Evolutionary conservation across 2,888 invertebrate genomes (phyloP).

Genomic region (Helleia helle): DNA sequence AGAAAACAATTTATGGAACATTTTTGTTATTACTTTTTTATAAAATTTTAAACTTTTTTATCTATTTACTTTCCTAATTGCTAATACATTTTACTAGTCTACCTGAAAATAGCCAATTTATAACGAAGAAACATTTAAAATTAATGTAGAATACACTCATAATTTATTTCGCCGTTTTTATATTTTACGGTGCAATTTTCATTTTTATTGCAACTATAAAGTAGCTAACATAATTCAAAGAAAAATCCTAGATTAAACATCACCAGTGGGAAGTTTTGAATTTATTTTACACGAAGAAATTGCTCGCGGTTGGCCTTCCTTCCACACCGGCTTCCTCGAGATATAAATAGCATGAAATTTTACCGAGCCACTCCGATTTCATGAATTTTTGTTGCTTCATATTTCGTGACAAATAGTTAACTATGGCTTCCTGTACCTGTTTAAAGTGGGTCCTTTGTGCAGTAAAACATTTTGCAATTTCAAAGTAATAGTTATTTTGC

Average conservation of each 20-base stretch:
- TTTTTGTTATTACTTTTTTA: too few relatives aligned
- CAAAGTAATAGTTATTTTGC: slow-evolving; percentile 10
- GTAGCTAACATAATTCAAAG: slow-evolving; percentile 44
- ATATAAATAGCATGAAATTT: slow-evolving; percentile 35
- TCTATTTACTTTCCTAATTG: too few relatives aligned
- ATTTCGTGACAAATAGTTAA: slow-evolving; percentile 35
- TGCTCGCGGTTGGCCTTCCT: slow-evolving; percentile 32
- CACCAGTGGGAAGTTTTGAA: slow-evolving; percentile 27
- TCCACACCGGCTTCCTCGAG: slow-evolving; percentile 29
- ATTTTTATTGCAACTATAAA: slow-evolving; percentile 23
- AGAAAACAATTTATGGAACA: too few relatives aligned
- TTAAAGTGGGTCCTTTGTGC: slow-evolving; percentile 23
- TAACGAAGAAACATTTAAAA: slow-evolving; percentile 4
- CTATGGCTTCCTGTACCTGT: slow-evolving; percentile 36
- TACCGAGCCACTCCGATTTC: slow-evolving; percentile 31
- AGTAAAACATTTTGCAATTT: slow-evolving; percentile 12
- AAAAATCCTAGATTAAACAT: slow-evolving; percentile 29
- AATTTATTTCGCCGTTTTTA: slow-evolving; percentile 2
- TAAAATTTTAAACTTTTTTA: too few relatives aligned
- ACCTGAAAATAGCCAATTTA: too few relatives aligned
- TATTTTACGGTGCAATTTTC: slow-evolving; percentile 14
- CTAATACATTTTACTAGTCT: too few relatives aligned
- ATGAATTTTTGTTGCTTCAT: slow-evolving; percentile 38
- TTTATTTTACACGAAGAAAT: slow-evolving; percentile 32
- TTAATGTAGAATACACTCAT: not conserved